These are phyloP conservation scores for Cardiocondyla obscurior DNA, from an alignment of 1,140 invertebrate genomes.

Conservation along the genomic window DNA sequence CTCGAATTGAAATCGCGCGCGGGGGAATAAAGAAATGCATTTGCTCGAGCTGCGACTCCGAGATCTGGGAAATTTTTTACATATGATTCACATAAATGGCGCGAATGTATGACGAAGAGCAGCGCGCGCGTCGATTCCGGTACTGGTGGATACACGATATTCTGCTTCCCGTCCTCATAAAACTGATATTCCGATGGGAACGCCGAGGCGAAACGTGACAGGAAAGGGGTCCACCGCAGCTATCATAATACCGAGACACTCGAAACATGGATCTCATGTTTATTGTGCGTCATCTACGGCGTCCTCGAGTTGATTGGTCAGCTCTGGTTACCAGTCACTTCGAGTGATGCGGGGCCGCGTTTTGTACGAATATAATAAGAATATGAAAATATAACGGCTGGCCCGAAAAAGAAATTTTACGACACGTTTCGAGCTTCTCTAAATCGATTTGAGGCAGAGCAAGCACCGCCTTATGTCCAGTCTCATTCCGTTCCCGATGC, in stretches of 20 bases:
- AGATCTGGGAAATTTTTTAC: not conserved
- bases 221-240: slow-evolving; percentile 79
- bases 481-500: slow-evolving; percentile 43
- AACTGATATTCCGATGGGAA: slow-evolving; percentile 73
- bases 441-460: slow-evolving; percentile 14
- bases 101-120: slow-evolving; percentile 54
- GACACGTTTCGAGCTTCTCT: not conserved
- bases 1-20: not conserved
- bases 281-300: slow-evolving; percentile 31
- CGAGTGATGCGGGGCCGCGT: not conserved
- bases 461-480: slow-evolving; percentile 24
- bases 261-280: slow-evolving; percentile 73
- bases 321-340: slow-evolving; percentile 46
- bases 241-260: slow-evolving; percentile 80
- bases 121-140: slow-evolving; percentile 56
- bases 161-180: slow-evolving; percentile 78
- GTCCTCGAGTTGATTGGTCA: slow-evolving; percentile 49
- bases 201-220: slow-evolving; percentile 72
- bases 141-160: slow-evolving; percentile 77
- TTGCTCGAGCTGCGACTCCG: not conserved
- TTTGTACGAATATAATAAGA: not conserved
- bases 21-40: no score
- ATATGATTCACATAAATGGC: slow-evolving; percentile 3
- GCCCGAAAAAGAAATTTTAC: not conserved
- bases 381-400: not conserved